Evolutionary conservation across 92 coral and sea anemone species (phyloP).

Genomic region (Meandrina meandrites): DNA sequence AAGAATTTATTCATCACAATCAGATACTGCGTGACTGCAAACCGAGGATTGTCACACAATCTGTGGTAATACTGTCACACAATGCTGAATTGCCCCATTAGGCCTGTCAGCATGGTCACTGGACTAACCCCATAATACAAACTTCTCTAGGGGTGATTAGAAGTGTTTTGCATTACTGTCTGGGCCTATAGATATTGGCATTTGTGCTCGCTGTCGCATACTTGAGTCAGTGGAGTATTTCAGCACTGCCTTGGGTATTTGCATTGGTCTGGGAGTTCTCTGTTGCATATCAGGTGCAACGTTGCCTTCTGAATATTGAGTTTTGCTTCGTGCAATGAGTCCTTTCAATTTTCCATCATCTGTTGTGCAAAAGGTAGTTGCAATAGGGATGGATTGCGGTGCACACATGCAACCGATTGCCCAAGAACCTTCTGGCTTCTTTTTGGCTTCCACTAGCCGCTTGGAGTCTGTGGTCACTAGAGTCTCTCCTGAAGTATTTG

Average conservation of each 20-base stretch:
- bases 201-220: slow-evolving; percentile 58
- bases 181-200: slow-evolving; percentile 76
- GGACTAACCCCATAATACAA: not conserved
- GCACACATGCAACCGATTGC: slow-evolving; percentile 59
- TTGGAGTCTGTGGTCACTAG: slow-evolving; percentile 11
- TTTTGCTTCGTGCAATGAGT: slow-evolving; percentile 41
- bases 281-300: slow-evolving; percentile 21
- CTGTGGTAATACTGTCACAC: not conserved
- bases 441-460: slow-evolving; percentile 22
- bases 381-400: slow-evolving; percentile 52
- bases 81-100: not conserved
- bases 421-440: slow-evolving; percentile 74
- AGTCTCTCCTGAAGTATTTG: slow-evolving; percentile 32
- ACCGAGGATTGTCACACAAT: not conserved
- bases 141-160: not conserved
- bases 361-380: slow-evolving; percentile 37
- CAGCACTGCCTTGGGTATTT: slow-evolving; percentile 79
- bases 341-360: slow-evolving; percentile 58
- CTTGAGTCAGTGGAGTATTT: slow-evolving; percentile 67
- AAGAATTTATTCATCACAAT: not conserved
- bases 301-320: slow-evolving; percentile 20
- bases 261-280: slow-evolving; percentile 61
- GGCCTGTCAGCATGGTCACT: not conserved
- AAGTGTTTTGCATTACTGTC: slow-evolving; percentile 36
- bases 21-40: too few relatives aligned